A percentile compares a stretch with the other conserved stretches of the same genome.
Evolutionary conservation across 2,797 vertebrate genomes (phyloP).

Genomic region (Sebastes diaconus): DNA sequence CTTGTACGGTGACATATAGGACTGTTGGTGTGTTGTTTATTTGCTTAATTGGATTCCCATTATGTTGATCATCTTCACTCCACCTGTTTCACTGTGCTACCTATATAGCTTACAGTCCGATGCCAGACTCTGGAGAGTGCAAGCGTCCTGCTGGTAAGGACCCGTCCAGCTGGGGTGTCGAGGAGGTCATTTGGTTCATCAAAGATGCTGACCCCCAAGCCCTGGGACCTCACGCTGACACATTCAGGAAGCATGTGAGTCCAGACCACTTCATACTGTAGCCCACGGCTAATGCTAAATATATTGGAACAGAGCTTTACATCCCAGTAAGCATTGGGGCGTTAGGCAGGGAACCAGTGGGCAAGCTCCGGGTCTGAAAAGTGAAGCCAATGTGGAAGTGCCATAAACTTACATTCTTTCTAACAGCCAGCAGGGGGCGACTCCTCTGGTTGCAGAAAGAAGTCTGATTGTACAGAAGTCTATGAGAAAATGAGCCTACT

Average conservation of each 20-base stretch:
- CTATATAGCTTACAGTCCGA: slow-evolving; percentile 85
- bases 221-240: slow-evolving; percentile 92
- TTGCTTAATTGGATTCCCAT: neutral
- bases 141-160: slow-evolving; percentile 86
- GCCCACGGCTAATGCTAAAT: neutral
- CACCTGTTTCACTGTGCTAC: neutral
- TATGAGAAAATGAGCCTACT: too few species aligned
- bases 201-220: slow-evolving; percentile 95
- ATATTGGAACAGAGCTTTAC: neutral
- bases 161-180: slow-evolving; percentile 92
- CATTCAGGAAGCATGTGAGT: slow-evolving; percentile 96
- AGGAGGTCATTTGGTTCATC: slow-evolving; percentile 95
- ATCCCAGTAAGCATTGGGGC: too few species aligned
- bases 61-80: neutral
- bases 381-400: too few species aligned
- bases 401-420: too few species aligned
- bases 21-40: neutral
- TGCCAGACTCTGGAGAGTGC: slow-evolving; percentile 81
- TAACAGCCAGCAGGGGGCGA: too few species aligned
- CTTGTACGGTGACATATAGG: neutral
- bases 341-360: too few species aligned
- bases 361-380: too few species aligned
- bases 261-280: neutral
- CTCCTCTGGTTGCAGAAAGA: too few species aligned
- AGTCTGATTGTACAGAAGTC: too few species aligned